These are phyloP conservation scores for Thrips palmi DNA, from an alignment of 1,140 invertebrate species.

Conservation along the genomic window DNA sequence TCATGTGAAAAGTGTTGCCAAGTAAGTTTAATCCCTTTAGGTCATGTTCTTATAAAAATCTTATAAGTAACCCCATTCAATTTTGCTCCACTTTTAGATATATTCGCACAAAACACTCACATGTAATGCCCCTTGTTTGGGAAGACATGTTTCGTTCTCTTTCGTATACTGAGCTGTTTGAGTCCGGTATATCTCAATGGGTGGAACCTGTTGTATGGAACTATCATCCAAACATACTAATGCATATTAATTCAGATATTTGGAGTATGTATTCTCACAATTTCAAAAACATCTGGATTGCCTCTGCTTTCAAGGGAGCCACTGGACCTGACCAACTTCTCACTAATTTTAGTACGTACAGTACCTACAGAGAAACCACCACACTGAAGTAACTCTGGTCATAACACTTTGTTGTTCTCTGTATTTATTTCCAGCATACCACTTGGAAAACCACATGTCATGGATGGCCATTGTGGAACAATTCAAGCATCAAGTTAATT, in stretches of 20 bases:
- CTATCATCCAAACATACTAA: slow-evolving; percentile 11
- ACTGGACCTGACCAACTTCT: slow-evolving; percentile 29
- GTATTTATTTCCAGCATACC: slow-evolving; percentile 16
- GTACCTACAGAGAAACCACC: too few species aligned
- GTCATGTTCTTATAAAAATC: neutral
- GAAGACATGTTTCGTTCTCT: slow-evolving; percentile 41
- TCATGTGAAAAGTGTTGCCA: slow-evolving; percentile 13
- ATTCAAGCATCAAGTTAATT: slow-evolving; percentile 7
- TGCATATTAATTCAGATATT: too few species aligned
- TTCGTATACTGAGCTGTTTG: slow-evolving; percentile 22
- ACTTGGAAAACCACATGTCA: slow-evolving; percentile 14
- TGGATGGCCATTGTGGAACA: slow-evolving; percentile 13
- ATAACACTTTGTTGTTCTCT: too few species aligned
- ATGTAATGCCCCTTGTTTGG: slow-evolving; percentile 32
- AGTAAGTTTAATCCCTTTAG: too few species aligned
- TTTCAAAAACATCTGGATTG: slow-evolving; percentile 40
- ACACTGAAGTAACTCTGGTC: too few species aligned
- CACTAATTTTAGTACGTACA: too few species aligned
- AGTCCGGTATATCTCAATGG: slow-evolving; percentile 22
- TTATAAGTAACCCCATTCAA: neutral
- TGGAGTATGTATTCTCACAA: slow-evolving; percentile 17
- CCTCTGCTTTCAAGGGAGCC: slow-evolving; percentile 41
- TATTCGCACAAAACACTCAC: slow-evolving; percentile 20
- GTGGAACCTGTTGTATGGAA: slow-evolving; percentile 33
- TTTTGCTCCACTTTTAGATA: neutral